phyloP scores from a whole-genome alignment of 2,113 vertebrate species.

The Todiramphus chloris region DNA sequence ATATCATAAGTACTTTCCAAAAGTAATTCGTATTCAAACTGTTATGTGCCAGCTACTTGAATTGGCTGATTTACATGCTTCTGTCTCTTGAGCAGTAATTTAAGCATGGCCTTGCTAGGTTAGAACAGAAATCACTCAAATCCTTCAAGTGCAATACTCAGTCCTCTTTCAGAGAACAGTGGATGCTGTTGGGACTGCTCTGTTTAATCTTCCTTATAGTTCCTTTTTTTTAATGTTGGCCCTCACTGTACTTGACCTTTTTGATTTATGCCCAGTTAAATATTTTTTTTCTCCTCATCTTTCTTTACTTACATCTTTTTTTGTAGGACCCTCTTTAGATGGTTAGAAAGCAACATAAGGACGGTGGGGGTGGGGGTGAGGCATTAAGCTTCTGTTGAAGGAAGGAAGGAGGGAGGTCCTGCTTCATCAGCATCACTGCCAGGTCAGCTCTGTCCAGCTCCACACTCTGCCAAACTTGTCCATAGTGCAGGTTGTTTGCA shows the following conservation, averaged over 20 bases:
- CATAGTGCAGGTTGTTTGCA: neutral
- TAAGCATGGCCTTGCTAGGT: neutral
- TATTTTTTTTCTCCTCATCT: neutral
- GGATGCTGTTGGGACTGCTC: neutral
- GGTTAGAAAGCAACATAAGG: neutral
- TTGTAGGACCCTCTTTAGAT: neutral
- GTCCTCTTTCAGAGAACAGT: neutral
- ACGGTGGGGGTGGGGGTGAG: no score
- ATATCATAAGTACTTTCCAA: neutral
- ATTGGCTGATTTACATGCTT: neutral
- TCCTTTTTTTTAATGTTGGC: neutral
- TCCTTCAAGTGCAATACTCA: neutral
- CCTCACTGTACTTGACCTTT: neutral
- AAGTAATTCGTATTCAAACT: neutral
- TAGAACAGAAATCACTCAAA: neutral
- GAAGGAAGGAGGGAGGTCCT: neutral
- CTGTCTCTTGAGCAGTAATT: neutral
- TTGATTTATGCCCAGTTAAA: neutral
- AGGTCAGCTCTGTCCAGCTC: neutral
- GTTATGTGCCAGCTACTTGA: neutral
- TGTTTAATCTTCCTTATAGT: neutral
- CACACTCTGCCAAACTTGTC: neutral
- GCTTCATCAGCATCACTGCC: neutral
- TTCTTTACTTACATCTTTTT: neutral
- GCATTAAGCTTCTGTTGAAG: neutral